A percentile compares a stretch with the other conserved stretches of the same genome.
These are phyloP conservation scores for Acanthurus lineatus DNA, from an alignment of 2,797 vertebrate genomes.

Conservation along the genomic window DNA sequence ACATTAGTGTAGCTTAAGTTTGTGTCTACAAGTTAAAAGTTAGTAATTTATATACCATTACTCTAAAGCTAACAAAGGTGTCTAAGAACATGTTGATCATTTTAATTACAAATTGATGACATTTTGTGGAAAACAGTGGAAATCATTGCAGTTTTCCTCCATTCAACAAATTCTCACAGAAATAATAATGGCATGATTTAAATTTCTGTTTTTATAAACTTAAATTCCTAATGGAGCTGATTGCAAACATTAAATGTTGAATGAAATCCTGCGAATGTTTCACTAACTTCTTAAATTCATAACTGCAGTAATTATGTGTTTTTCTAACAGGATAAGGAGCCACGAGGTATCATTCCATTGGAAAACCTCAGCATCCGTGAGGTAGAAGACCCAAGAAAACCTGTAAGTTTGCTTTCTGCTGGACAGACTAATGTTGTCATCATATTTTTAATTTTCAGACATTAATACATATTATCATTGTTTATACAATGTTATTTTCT, in stretches of 20 bases:
- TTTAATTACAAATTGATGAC: background rate
- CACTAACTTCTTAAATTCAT: background rate
- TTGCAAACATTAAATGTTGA: background rate
- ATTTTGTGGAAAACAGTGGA: background rate
- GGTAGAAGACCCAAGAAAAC: conserved; percentile 95
- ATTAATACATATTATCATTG: background rate
- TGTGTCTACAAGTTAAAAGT: too few species aligned
- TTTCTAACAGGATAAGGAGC: conserved; percentile 92
- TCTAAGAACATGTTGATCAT: background rate
- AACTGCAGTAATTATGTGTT: conserved; percentile 32
- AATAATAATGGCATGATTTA: background rate
- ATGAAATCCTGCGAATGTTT: background rate
- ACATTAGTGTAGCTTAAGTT: background rate
- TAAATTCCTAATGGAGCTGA: background rate
- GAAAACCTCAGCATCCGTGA: conserved; percentile 96
- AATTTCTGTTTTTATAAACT: background rate
- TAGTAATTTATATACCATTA: background rate
- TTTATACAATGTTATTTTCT: background rate
- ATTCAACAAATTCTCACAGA: background rate
- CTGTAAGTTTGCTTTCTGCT: conserved; percentile 80
- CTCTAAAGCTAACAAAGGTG: background rate
- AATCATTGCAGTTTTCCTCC: background rate
- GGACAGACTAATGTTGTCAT: too few species aligned
- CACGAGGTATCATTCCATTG: conserved; percentile 93
- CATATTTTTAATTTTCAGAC: background rate